phyloP scores from a whole-genome alignment of 1,140 invertebrate genomes.

The Trachelipus rathkii region DNA sequence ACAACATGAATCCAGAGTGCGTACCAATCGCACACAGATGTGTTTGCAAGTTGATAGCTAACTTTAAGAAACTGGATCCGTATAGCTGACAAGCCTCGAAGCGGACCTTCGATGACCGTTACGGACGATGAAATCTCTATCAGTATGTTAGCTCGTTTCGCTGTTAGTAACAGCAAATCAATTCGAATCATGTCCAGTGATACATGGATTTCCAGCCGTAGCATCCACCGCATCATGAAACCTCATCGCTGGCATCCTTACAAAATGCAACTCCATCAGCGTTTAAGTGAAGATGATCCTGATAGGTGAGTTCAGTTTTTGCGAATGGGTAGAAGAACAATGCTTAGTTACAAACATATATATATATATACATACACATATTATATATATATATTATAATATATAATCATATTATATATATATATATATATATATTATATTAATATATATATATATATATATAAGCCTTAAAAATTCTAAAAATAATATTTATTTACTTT shows the following conservation, averaged over 20 bases:
- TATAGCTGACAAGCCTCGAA: background rate
- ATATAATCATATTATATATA: too few species aligned
- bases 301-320: background rate
- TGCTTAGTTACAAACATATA: too few species aligned
- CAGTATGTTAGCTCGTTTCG: background rate
- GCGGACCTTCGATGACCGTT: background rate
- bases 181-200: background rate
- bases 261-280: conserved; percentile 5
- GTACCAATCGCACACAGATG: background rate
- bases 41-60: background rate
- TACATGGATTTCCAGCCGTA: background rate
- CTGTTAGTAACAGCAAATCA: background rate
- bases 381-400: too few species aligned
- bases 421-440: too few species aligned
- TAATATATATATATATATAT: too few species aligned
- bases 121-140: background rate
- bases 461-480: too few species aligned
- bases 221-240: background rate
- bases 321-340: conserved; percentile 4
- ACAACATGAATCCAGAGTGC: background rate
- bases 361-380: too few species aligned
- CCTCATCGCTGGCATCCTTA: background rate
- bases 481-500: too few species aligned
- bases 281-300: background rate
- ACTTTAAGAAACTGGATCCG: background rate